These are phyloP conservation scores for Zosterops hypoxanthus DNA, from an alignment of 2,113 vertebrate genomes.

Conservation along the genomic window DNA sequence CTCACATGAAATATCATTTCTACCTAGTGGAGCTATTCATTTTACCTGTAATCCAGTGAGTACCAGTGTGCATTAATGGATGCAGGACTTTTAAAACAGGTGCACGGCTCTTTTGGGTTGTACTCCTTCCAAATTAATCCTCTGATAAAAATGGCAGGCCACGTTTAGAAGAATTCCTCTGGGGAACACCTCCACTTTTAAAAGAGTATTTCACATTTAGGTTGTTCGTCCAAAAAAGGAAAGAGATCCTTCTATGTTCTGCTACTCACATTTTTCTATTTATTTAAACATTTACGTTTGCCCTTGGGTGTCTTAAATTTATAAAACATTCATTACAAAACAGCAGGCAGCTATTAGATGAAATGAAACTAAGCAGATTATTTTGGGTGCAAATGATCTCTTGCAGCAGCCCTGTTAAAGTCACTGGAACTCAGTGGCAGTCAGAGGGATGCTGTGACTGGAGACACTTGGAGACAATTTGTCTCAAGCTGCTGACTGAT, in stretches of 20 bases:
- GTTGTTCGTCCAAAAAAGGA: neutral
- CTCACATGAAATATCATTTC: slow-evolving; percentile 13
- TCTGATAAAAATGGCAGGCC: slow-evolving; percentile 15
- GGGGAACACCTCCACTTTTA: neutral
- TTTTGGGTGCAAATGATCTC: neutral
- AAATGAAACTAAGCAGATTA: slow-evolving; percentile 8
- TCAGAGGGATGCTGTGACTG: neutral
- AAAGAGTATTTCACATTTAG: slow-evolving; percentile 23
- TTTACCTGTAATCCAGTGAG: neutral
- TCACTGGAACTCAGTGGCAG: neutral
- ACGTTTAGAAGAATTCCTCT: neutral
- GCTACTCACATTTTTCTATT: slow-evolving; percentile 23
- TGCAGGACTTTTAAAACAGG: neutral
- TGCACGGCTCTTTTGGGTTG: neutral
- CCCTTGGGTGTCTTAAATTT: slow-evolving; percentile 37
- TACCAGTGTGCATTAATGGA: neutral
- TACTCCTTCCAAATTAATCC: neutral
- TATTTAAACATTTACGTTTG: slow-evolving; percentile 58
- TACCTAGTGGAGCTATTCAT: neutral
- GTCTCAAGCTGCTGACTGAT: neutral
- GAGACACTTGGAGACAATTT: neutral
- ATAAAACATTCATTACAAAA: slow-evolving; percentile 51
- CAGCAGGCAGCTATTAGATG: slow-evolving; percentile 40
- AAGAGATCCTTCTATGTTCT: neutral
- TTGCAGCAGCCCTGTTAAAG: neutral